A percentile compares a stretch with the other conserved stretches of the same genome.
These are phyloP conservation scores for Mimumesa dahlbomi DNA, from an alignment of 2,888 invertebrate genomes.

Conservation along the genomic window DNA sequence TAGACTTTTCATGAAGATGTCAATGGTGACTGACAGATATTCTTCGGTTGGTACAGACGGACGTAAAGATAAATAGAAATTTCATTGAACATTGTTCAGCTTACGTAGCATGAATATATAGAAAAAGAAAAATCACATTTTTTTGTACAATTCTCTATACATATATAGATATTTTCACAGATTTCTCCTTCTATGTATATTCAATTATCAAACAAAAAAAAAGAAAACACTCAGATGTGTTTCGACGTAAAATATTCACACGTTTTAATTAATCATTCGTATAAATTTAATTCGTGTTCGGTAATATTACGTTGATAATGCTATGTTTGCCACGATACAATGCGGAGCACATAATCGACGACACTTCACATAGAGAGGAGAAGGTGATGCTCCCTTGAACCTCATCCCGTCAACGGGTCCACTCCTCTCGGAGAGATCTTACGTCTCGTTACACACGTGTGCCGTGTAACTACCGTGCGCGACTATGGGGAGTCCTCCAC, in stretches of 20 bases:
- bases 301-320: background rate
- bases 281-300: no score
- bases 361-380: constrained; percentile 20
- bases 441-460: constrained; percentile 72
- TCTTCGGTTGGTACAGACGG: constrained; percentile 19
- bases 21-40: constrained; percentile 45
- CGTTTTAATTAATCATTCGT: no score
- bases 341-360: constrained; percentile 33
- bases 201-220: no score
- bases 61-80: constrained; percentile 38
- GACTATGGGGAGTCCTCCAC: constrained; percentile 54
- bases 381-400: constrained; percentile 28
- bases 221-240: no score
- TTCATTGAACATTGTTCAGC: constrained; percentile 34
- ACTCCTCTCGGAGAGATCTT: constrained; percentile 60
- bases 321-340: background rate
- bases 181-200: background rate
- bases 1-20: constrained; percentile 47
- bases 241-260: no score
- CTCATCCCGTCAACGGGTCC: constrained; percentile 31
- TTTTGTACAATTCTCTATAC: background rate
- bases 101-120: constrained; percentile 4
- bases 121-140: background rate
- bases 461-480: constrained; percentile 63
- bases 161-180: background rate